Conservation (phyloP, 2,888 invertebrate species). For the Andrena bucephala region DNA sequence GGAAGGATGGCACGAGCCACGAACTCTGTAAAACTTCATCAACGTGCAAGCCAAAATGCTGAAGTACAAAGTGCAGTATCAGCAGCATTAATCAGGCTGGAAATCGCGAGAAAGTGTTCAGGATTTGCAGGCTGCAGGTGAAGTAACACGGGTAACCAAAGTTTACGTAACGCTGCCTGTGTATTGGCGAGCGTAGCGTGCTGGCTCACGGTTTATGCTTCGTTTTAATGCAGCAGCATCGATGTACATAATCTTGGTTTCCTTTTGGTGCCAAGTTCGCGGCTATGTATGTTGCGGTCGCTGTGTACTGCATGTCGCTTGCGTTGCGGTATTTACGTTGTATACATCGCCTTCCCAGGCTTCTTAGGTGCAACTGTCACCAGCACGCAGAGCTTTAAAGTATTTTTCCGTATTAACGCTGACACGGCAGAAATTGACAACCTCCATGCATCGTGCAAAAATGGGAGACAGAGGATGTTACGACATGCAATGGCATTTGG, state of each 20-base stretch:
- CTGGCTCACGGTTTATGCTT: constrained; percentile 41
- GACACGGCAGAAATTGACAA: not conserved
- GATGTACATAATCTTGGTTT: constrained; percentile 58
- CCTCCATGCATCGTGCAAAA: too few relatives aligned
- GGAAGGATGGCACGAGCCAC: constrained; percentile 2
- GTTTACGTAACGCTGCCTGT: constrained; percentile 33
- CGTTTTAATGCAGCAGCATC: constrained; percentile 55
- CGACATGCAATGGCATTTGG: too few relatives aligned
- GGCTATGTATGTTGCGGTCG: constrained; percentile 48
- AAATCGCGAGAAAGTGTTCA: constrained; percentile 44
- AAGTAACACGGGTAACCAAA: constrained; percentile 28
- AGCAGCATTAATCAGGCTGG: constrained; percentile 46
- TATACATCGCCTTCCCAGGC: constrained; percentile 3
- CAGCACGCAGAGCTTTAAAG: not conserved
- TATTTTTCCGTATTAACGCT: not conserved
- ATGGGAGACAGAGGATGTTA: too few relatives aligned
- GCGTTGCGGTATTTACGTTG: constrained; percentile 1
- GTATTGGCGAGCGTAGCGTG: constrained; percentile 18
- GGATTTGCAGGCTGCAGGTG: constrained; percentile 35
- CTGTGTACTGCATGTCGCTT: constrained; percentile 16
- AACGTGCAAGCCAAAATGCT: not conserved
- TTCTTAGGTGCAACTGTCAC: constrained; percentile 27
- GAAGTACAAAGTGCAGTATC: constrained; percentile 28
- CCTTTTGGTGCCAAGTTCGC: constrained; percentile 59
- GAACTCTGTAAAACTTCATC: constrained; percentile 9